Conservation (phyloP, 2,113 vertebrate genomes). For the Neogale vison region DNA sequence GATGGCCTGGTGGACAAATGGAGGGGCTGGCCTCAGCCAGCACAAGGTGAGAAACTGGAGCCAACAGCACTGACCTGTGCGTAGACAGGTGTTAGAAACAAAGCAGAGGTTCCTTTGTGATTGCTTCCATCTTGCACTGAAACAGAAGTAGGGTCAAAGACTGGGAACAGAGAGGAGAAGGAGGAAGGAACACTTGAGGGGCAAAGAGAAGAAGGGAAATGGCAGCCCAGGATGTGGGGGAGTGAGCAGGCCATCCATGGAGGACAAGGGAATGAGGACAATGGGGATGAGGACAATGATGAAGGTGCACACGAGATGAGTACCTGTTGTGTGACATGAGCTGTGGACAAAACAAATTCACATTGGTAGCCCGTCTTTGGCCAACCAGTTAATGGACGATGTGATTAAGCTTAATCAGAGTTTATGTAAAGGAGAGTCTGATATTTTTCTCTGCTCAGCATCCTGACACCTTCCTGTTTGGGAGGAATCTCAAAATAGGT, state of each 20-base stretch:
- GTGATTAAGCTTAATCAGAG: neutral
- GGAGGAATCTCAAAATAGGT: neutral
- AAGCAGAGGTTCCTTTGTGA: neutral
- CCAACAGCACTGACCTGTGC: fast-evolving
- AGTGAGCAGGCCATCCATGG: fast-evolving
- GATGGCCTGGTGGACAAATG: neutral
- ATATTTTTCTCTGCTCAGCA: neutral
- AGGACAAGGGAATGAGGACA: neutral
- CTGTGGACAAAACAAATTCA: neutral
- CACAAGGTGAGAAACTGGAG: neutral
- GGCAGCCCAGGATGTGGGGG: neutral
- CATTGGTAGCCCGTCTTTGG: neutral
- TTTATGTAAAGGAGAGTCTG: neutral
- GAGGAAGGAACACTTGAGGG: neutral
- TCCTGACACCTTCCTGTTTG: neutral
- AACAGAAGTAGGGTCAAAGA: neutral
- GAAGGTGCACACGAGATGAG: no score
- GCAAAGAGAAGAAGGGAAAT: neutral
- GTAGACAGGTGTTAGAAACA: neutral
- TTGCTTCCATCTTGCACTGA: neutral
- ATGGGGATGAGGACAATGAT: neutral
- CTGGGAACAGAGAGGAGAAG: neutral
- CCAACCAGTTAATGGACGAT: neutral
- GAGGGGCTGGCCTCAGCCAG: neutral
- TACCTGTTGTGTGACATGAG: neutral